A percentile compares a stretch with the other conserved stretches of the same genome.
phyloP scores from a whole-genome alignment of 2,797 vertebrate genomes.

The Pygocentrus nattereri region DNA sequence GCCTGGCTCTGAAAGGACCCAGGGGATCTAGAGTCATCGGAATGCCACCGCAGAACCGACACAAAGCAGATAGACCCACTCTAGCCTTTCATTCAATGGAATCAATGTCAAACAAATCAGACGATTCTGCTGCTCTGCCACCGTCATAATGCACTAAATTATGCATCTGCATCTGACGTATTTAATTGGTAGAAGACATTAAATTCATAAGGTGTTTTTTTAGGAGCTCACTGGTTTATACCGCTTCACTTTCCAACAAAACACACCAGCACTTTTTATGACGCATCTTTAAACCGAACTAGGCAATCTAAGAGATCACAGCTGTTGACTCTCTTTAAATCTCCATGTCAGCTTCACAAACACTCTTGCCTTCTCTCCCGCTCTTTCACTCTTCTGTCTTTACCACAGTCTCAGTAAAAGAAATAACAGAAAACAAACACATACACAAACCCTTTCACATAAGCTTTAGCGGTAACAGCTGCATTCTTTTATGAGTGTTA shows the following conservation, averaged over 20 bases:
- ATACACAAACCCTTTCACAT: conserved; percentile 22
- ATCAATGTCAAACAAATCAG: conserved; percentile 42
- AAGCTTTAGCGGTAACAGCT: conserved; percentile 40
- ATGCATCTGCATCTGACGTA: conserved; percentile 9
- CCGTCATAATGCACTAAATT: conserved; percentile 20
- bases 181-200: background rate
- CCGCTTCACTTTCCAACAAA: conserved; percentile 18
- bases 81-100: conserved; percentile 31
- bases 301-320: conserved; percentile 41
- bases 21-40: conserved; percentile 71
- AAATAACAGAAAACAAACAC: conserved; percentile 5
- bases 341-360: conserved; percentile 20
- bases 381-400: background rate
- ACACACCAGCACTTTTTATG: conserved; percentile 13
- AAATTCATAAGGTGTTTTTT: conserved; percentile 26
- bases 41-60: conserved; percentile 56
- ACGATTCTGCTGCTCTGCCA: conserved; percentile 35
- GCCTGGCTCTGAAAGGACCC: conserved; percentile 79
- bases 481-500: conserved; percentile 38
- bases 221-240: background rate
- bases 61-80: conserved; percentile 30
- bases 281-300: conserved; percentile 32
- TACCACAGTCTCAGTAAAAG: conserved; percentile 3
- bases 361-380: background rate
- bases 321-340: conserved; percentile 43